Evolutionary conservation across 2,113 vertebrate genomes (phyloP).

Genomic region (Passer domesticus): DNA sequence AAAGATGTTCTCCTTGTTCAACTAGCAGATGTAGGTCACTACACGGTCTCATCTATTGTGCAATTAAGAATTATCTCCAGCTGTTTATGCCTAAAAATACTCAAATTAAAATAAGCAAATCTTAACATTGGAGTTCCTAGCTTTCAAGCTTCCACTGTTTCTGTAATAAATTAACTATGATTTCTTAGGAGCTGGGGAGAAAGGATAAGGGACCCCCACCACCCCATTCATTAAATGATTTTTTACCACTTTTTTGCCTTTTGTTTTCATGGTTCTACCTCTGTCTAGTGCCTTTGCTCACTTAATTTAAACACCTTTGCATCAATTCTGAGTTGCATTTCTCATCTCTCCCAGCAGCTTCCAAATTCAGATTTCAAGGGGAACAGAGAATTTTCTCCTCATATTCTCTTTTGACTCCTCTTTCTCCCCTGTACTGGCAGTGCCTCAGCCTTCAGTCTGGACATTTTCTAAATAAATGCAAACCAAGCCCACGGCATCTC

Average conservation of each 20-base stretch:
- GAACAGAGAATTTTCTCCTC: neutral
- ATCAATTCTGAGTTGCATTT: neutral
- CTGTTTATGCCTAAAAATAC: neutral
- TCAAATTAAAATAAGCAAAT: neutral
- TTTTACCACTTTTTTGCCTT: neutral
- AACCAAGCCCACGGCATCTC: neutral
- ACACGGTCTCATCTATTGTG: neutral
- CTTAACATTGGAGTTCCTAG: neutral
- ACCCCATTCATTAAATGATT: neutral
- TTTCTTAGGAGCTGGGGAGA: neutral
- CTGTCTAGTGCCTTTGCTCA: neutral
- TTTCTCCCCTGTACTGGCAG: neutral
- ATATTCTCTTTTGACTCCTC: neutral
- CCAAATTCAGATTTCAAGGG: neutral
- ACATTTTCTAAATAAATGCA: neutral
- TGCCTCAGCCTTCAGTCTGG: neutral
- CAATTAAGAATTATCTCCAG: neutral
- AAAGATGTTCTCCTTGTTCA: neutral
- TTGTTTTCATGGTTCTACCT: neutral
- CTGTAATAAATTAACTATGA: neutral
- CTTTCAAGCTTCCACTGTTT: neutral
- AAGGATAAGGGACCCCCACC: rapidly evolving
- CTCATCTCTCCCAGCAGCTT: neutral
- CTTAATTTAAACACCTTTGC: neutral
- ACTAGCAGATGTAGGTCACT: neutral